These are phyloP conservation scores for Nothoprocta perdicaria DNA, from an alignment of 2,113 vertebrate species.

Conservation along the genomic window DNA sequence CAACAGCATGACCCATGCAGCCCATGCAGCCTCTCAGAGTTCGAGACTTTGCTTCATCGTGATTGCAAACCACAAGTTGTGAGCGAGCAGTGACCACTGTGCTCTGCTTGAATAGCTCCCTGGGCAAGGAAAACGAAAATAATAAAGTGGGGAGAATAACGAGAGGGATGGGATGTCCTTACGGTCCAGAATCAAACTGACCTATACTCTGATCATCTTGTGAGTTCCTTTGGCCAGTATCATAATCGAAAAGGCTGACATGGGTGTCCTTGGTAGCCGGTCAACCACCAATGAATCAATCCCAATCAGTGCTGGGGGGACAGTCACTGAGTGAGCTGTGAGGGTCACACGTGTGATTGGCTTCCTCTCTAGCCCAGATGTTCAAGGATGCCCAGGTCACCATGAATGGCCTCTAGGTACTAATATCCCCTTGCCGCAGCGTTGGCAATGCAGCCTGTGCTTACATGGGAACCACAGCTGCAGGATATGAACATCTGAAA, in stretches of 20 bases:
- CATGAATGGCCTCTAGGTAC: neutral
- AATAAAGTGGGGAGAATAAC: neutral
- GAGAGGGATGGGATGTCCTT: neutral
- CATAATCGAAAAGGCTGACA: neutral
- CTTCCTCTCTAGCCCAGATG: neutral
- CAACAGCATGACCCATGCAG: too few relatives aligned
- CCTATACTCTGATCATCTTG: neutral
- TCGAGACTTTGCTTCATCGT: neutral
- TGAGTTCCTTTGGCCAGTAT: neutral
- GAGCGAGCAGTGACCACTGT: neutral
- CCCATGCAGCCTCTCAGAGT: too few relatives aligned
- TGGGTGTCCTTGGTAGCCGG: neutral
- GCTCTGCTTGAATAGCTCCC: neutral
- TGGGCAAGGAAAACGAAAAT: neutral
- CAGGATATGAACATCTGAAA: conserved; percentile 19
- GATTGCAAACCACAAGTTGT: neutral
- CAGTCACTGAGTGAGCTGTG: neutral
- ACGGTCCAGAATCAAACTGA: neutral
- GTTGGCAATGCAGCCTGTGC: neutral
- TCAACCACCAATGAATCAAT: neutral
- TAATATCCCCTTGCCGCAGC: neutral
- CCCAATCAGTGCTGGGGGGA: neutral
- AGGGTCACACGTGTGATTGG: neutral
- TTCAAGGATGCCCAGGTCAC: neutral
- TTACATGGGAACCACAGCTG: neutral